Evolutionary conservation across 2,888 invertebrate genomes (phyloP).

Genomic region (Syritta pipiens): DNA sequence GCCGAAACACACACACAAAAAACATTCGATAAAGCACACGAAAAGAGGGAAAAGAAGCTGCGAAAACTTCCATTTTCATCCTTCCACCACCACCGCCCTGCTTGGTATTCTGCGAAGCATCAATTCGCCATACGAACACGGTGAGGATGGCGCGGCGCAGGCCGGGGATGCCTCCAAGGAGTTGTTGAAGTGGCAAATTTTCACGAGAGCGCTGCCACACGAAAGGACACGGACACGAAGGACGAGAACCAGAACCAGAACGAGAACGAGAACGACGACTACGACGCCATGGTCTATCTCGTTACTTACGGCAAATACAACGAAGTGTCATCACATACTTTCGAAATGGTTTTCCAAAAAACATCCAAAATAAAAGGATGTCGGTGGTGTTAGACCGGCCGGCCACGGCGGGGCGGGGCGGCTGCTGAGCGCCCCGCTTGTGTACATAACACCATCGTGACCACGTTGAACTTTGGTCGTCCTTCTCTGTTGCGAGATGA

Average conservation of each 20-base stretch:
- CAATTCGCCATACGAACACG: constrained; percentile 59
- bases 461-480: constrained; percentile 59
- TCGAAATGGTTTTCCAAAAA: constrained; percentile 69
- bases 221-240: constrained; percentile 40
- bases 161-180: constrained; percentile 74
- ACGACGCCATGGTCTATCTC: constrained; percentile 69
- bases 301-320: constrained; percentile 70
- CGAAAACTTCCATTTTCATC: constrained; percentile 68
- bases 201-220: constrained; percentile 71
- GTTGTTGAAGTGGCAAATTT: constrained; percentile 79
- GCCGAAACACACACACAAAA: constrained; percentile 17
- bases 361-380: constrained; percentile 58
- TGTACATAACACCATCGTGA: constrained; percentile 56
- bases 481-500: constrained; percentile 52
- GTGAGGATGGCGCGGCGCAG: constrained; percentile 35
- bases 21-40: constrained; percentile 58
- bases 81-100: constrained; percentile 65
- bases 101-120: constrained; percentile 66
- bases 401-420: constrained; percentile 3
- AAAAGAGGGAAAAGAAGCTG: constrained; percentile 65
- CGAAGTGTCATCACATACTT: constrained; percentile 68
- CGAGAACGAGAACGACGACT: constrained; percentile 60
- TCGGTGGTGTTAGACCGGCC: constrained; percentile 18
- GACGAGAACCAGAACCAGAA: constrained; percentile 25
- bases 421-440: constrained; percentile 17